Evolutionary conservation across 2,113 vertebrate genomes (phyloP), one percentile per base, ranked within the genome.

Genomic region (Bostrychus sinensis): DNA sequence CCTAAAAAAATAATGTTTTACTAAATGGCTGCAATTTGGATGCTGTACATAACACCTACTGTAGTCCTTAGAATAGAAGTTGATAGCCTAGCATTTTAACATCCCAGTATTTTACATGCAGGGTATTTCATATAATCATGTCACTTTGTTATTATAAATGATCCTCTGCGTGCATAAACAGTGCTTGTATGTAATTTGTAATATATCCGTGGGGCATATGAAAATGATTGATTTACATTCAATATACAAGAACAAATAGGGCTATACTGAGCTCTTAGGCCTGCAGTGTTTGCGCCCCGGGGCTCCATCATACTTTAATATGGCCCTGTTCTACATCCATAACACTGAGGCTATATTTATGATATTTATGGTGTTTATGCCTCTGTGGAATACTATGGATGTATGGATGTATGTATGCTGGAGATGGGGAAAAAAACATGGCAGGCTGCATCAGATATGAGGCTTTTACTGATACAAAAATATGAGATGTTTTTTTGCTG

Each of bases 401-500:
- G 42, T 13, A 23, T 12, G 22, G 37, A 38, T 39, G 12, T 14
- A 16, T 39, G 2, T 16, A 10, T 41, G 39, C 66, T 56, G 10
- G 5, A 7, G 37, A 8, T 12, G 12, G 12, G 12, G 36, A 54
- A 28, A 30, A 20, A 32, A 46, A 32, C 26, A 8, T 17, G 37
- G 20, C 30, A 51, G 48, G 51, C 59, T 66, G 41, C 23, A 46
- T 70, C 28, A 65, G n/a, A 43, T 5, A 72, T 55, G 41, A 68
- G 30, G 38, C 50, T 20, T 50, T 72, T 68, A 32, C 30, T 2
- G 5, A 32, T 7, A 32, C 3, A 32, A 32, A 32, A 32, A 1
- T 8, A 32, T 32, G 30, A 32, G 30, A 8, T 8, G 30, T 32
- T 5, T 32, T 32, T 32, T 8, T 8, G 8, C 30, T 32, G 30